These are phyloP conservation scores for Abscondita cerata DNA, from an alignment of 2,888 invertebrate species.

Conservation along the genomic window DNA sequence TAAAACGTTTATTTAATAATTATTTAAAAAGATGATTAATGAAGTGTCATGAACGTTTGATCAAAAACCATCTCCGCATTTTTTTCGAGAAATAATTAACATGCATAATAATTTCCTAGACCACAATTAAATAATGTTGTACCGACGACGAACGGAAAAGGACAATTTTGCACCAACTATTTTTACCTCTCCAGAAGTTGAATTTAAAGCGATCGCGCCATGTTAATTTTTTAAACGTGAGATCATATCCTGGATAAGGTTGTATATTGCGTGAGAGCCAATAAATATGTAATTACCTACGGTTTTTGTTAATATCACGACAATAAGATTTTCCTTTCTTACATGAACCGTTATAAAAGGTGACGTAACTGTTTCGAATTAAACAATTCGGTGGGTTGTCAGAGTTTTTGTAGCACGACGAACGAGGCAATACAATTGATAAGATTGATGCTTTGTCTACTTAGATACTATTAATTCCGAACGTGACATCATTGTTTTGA, in stretches of 20 bases:
- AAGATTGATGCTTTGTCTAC: too few relatives aligned
- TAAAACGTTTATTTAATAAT: not conserved
- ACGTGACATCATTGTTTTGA: not conserved
- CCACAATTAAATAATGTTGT: too few relatives aligned
- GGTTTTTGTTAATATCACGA: not conserved
- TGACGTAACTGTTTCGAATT: too few relatives aligned
- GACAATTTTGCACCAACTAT: not conserved
- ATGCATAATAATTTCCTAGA: too few relatives aligned
- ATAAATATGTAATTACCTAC: not conserved
- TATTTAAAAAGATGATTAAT: not conserved
- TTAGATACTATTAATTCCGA: too few relatives aligned
- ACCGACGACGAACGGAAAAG: not conserved
- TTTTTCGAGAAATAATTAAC: too few relatives aligned
- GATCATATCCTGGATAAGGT: constrained; percentile 25
- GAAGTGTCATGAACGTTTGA: not conserved
- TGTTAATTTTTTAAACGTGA: constrained; percentile 20
- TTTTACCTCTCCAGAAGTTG: not conserved
- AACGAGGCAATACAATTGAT: too few relatives aligned
- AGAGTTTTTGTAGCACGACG: too few relatives aligned
- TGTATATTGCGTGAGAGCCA: constrained; percentile 14
- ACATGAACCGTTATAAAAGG: too few relatives aligned
- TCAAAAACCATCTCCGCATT: too few relatives aligned
- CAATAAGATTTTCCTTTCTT: too few relatives aligned
- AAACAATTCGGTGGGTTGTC: too few relatives aligned
- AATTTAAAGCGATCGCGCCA: constrained; percentile 5